Percentiles rank a stretch among this genome's conserved stretches.
Evolutionary conservation across 1,140 invertebrate genomes (phyloP).

Genomic region (Vanessa atalanta): DNA sequence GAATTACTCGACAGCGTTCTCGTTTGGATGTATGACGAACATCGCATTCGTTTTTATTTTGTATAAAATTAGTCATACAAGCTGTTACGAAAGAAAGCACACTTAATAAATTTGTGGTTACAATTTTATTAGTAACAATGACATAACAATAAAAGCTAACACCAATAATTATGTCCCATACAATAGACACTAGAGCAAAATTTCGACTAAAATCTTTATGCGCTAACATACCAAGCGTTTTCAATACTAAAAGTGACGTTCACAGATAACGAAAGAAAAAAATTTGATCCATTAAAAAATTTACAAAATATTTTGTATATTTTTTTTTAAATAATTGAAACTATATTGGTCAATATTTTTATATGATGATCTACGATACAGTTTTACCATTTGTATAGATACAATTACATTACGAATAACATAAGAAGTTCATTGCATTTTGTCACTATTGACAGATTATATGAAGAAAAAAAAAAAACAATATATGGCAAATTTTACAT

Average conservation of each 20-base stretch:
- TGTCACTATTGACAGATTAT: neutral
- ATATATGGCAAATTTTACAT: neutral
- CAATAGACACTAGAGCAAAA: slow-evolving; percentile 30
- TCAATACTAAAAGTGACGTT: slow-evolving; percentile 1
- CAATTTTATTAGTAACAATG: slow-evolving; percentile 53
- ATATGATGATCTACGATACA: neutral
- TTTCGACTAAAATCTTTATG: slow-evolving; percentile 41
- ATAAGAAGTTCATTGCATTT: slow-evolving; percentile 1
- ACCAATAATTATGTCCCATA: slow-evolving; percentile 45
- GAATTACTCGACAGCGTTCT: slow-evolving; percentile 69
- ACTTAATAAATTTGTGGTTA: slow-evolving; percentile 30
- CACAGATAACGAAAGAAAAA: slow-evolving; percentile 8
- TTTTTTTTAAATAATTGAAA: slow-evolving; percentile 32
- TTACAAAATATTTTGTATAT: slow-evolving; percentile 26
- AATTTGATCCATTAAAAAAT: neutral
- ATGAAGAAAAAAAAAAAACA: neutral
- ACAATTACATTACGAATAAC: slow-evolving; percentile 3
- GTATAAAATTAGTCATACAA: slow-evolving; percentile 74
- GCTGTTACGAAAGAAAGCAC: slow-evolving; percentile 60
- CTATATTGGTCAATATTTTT: slow-evolving; percentile 28
- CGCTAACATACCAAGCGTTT: slow-evolving; percentile 36
- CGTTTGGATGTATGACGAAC: slow-evolving; percentile 45
- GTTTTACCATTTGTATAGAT: neutral
- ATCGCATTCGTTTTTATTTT: slow-evolving; percentile 36
- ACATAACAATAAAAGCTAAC: slow-evolving; percentile 58